Conservation (phyloP, 2,113 vertebrate species). For the Perca fluviatilis region DNA sequence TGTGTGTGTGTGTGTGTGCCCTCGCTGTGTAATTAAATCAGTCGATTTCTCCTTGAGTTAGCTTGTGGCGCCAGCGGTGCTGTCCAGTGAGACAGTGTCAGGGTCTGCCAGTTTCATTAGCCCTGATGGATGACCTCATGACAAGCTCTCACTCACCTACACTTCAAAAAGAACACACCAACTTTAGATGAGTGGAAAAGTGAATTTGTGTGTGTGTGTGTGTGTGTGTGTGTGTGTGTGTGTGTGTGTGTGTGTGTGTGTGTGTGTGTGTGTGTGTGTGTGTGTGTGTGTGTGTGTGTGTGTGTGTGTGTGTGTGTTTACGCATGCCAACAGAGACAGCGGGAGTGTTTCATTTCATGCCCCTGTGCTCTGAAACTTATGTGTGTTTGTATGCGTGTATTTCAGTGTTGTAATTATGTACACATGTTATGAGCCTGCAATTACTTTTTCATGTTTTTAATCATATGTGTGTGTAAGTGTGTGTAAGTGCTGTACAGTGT, state of each 20-base stretch:
- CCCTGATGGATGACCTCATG: constrained; percentile 82
- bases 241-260: too few relatives aligned
- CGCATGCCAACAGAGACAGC: constrained; percentile 38
- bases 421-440: constrained; percentile 40
- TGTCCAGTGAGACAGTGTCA: constrained; percentile 76
- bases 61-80: constrained; percentile 74
- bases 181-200: constrained; percentile 59
- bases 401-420: constrained; percentile 33
- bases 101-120: constrained; percentile 82
- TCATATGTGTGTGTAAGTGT: constrained; percentile 39
- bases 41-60: constrained; percentile 79
- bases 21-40: constrained; percentile 76
- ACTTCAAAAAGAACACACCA: constrained; percentile 63
- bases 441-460: constrained; percentile 55
- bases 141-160: constrained; percentile 76
- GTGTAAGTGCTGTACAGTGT: constrained; percentile 15
- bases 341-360: constrained; percentile 57
- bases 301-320: constrained; percentile 11
- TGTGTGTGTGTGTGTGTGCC: constrained; percentile 32
- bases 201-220: constrained; percentile 16
- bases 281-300: not conserved
- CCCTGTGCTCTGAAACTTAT: constrained; percentile 45
- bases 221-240: too few relatives aligned
- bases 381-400: constrained; percentile 41
- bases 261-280: too few relatives aligned